These are phyloP conservation scores for Ennomos erosarius DNA, from an alignment of 2,888 invertebrate genomes.

Conservation along the genomic window DNA sequence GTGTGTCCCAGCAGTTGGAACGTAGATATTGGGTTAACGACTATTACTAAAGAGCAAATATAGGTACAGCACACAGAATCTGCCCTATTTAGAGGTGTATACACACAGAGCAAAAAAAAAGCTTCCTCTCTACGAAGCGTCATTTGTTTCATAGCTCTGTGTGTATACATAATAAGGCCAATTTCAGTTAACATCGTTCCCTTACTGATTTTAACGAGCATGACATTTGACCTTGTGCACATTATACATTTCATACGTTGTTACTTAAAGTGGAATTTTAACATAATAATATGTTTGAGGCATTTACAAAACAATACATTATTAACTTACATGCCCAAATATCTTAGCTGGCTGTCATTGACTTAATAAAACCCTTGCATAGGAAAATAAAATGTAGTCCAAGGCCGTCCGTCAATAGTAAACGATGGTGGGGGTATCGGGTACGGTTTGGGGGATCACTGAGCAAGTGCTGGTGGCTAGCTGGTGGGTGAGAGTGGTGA, in stretches of 20 bases:
- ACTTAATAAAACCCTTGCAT: constrained; percentile 61
- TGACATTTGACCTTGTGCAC: not conserved
- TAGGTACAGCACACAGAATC: not conserved
- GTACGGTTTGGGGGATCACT: constrained; percentile 35
- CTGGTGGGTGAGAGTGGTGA: constrained; percentile 26
- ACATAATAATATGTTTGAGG: not conserved
- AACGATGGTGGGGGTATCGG: constrained; percentile 63
- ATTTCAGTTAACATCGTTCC: too few relatives aligned
- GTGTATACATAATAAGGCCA: too few relatives aligned
- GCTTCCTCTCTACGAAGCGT: too few relatives aligned
- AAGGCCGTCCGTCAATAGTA: constrained; percentile 77
- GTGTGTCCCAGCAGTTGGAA: too few relatives aligned
- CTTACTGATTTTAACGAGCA: too few relatives aligned
- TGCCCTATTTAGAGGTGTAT: too few relatives aligned
- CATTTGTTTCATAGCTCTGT: too few relatives aligned
- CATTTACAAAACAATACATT: not conserved
- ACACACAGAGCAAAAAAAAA: too few relatives aligned
- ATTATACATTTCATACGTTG: not conserved
- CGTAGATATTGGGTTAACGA: too few relatives aligned
- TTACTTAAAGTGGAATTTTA: not conserved
- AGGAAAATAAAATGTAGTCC: constrained; percentile 71
- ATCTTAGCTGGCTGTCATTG: constrained; percentile 50
- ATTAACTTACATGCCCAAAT: constrained; percentile 21
- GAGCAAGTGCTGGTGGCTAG: constrained; percentile 32
- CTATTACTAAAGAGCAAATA: not conserved